Base-by-base conservation (phyloP, 2,888 invertebrate genomes). In the Ennomos quercinarius region DNA sequence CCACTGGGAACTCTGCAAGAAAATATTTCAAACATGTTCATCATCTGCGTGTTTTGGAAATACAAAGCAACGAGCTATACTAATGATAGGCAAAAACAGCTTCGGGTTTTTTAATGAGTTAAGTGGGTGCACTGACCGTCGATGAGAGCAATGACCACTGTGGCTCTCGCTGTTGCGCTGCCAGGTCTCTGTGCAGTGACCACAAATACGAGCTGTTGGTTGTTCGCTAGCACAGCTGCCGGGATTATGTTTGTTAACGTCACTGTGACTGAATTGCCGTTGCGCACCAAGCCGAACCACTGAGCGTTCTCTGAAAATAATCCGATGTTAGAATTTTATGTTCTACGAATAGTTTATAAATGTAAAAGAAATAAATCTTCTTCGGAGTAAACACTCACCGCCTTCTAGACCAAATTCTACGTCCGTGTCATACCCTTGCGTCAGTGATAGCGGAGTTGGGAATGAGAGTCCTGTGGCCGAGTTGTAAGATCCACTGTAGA, bases 401-500 rank as follows among this genome's bases (percentile, higher is more conserved):
- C 78, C 80, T 52, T 69, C 68, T 0, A 80, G 64, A 3, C n/a
- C 43, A 48, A 77, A 79, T 27, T 48, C 34, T 5, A 52, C 52
- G 44, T 44, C 39, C 2, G 52, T 54, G 17, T 76, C 71, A 43
- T 69, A 75, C 9, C 77, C 80, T 41, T 67, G 37, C 2, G 57
- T 40, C 10, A 81, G 55, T 0, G 63, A 56, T 35, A 80, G 74
- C 6, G 63, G 53, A 8, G 63, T 59, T 1, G 64, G 56, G 35
- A 79, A 70, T 0, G 34, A 37, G 6, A 81, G 64, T 9, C 73
- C 71, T 9, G 9, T 57, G 9, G 45, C 36, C 48, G 57, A 64
- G 9, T 64, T 63, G 52, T 74, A 80, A 5, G 59, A 52, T 8
- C 78, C 79, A 2, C 68, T 68, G 56, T 79, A 81, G 57, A 69